phyloP scores from a whole-genome alignment of 2,888 invertebrate genomes.

The Xestoiulus laeticollis region DNA sequence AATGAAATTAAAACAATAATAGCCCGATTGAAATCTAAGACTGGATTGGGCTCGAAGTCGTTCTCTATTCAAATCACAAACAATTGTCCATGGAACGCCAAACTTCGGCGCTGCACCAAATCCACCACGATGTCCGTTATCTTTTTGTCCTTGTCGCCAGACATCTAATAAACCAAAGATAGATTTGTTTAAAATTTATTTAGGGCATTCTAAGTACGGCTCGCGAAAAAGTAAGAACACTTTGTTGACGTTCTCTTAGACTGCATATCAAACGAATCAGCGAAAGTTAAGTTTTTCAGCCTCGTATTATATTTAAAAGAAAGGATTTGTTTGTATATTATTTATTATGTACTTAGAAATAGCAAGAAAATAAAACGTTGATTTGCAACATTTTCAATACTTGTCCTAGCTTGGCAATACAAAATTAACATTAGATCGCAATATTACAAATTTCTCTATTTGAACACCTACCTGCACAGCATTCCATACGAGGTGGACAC shows the following conservation, averaged over 20 bases:
- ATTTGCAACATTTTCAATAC: conserved; percentile 26
- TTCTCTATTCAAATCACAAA: conserved; percentile 48
- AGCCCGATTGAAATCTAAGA: too few relatives aligned
- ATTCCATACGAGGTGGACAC: conserved; percentile 53
- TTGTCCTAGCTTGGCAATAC: background rate
- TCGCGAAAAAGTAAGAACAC: background rate
- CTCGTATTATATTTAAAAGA: background rate
- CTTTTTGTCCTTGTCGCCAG: conserved; percentile 46
- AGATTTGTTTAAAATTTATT: background rate
- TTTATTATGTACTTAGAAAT: background rate
- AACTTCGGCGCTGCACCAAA: conserved; percentile 49
- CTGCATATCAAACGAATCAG: conserved; percentile 16
- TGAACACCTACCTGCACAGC: conserved; percentile 44
- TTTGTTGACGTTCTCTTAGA: conserved; percentile 6
- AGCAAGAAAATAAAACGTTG: background rate
- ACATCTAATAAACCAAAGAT: conserved; percentile 34
- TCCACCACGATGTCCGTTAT: conserved; percentile 48
- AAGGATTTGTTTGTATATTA: conserved; percentile 7
- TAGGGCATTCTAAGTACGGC: too few relatives aligned
- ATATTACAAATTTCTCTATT: background rate
- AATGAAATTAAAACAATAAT: too few relatives aligned
- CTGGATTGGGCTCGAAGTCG: background rate
- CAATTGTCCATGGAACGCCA: conserved; percentile 52
- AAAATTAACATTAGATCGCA: background rate
- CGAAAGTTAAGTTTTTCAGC: conserved; percentile 16